A percentile compares a stretch with the other conserved stretches of the same genome.
These are phyloP conservation scores for Drosophila watanabei DNA, from an alignment of 1,140 invertebrate genomes.

Conservation along the genomic window DNA sequence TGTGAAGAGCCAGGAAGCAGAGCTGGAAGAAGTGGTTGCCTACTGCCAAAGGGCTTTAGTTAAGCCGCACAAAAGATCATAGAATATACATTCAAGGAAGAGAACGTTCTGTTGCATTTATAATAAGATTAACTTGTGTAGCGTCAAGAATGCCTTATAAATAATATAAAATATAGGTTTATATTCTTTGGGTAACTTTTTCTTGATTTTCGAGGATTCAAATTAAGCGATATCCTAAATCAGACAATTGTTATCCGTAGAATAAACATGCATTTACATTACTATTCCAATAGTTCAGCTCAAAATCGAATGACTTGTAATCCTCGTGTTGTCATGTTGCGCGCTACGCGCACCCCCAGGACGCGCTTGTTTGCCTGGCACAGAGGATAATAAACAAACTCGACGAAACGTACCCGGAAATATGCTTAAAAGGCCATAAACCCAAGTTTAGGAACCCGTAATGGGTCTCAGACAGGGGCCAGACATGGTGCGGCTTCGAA, in stretches of 20 bases:
- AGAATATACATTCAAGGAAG: background rate
- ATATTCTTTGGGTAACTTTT: slow-evolving; percentile 84
- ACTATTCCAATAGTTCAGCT: slow-evolving; percentile 19
- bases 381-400: slow-evolving; percentile 65
- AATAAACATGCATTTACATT: slow-evolving; percentile 44
- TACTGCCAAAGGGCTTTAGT: slow-evolving; percentile 86
- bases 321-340: slow-evolving; percentile 35
- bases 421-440: slow-evolving; percentile 74
- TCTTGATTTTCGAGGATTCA: slow-evolving; percentile 61
- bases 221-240: slow-evolving; percentile 10
- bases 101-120: background rate
- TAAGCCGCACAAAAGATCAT: slow-evolving; percentile 59
- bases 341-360: slow-evolving; percentile 11
- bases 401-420: slow-evolving; percentile 66
- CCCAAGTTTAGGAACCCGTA: slow-evolving; percentile 54
- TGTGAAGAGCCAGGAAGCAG: slow-evolving; percentile 66
- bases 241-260: slow-evolving; percentile 21
- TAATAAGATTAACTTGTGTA: background rate
- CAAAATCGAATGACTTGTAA: slow-evolving; percentile 27
- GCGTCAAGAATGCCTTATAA: background rate
- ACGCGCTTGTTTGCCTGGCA: slow-evolving; percentile 42
- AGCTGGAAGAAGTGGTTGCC: slow-evolving; percentile 85
- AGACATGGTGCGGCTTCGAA: slow-evolving; percentile 41
- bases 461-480: slow-evolving; percentile 51
- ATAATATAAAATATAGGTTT: background rate